These are phyloP conservation scores for Lithophane ornitopus DNA, from an alignment of 2,888 invertebrate genomes.

Conservation along the genomic window DNA sequence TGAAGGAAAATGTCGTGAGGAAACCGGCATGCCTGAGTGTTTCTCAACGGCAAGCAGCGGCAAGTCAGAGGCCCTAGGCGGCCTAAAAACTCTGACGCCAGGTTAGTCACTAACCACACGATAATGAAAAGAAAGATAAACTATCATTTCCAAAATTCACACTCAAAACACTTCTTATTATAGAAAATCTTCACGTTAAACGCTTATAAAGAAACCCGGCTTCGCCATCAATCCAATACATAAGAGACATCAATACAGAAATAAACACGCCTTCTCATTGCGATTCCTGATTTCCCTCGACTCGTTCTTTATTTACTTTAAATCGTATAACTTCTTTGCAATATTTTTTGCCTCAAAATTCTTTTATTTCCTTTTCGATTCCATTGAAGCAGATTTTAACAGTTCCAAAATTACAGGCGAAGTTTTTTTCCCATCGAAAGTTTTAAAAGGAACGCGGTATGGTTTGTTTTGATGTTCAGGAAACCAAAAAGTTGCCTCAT, in stretches of 20 bases:
- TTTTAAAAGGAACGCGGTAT: conserved; percentile 12
- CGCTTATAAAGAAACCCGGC: neutral
- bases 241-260: conserved; percentile 38
- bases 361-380: conserved; percentile 22
- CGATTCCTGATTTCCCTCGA: conserved; percentile 47
- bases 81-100: no score
- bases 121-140: no score
- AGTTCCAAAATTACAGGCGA: conserved; percentile 22
- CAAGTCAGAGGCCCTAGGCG: no score
- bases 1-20: no score
- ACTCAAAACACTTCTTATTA: neutral
- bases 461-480: conserved; percentile 22
- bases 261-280: conserved; percentile 40
- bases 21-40: no score
- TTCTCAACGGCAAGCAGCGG: no score
- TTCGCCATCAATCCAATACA: conserved; percentile 10
- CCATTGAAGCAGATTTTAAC: conserved; percentile 22
- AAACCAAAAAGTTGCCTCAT: conserved; percentile 13
- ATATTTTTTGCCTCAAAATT: conserved; percentile 23
- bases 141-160: neutral
- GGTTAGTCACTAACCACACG: no score
- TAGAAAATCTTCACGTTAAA: neutral
- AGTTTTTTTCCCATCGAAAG: conserved; percentile 9
- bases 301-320: conserved; percentile 46
- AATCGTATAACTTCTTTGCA: conserved; percentile 33